Evolutionary conservation across 2,888 invertebrate species (phyloP).

Genomic region (Cryptops parisi): DNA sequence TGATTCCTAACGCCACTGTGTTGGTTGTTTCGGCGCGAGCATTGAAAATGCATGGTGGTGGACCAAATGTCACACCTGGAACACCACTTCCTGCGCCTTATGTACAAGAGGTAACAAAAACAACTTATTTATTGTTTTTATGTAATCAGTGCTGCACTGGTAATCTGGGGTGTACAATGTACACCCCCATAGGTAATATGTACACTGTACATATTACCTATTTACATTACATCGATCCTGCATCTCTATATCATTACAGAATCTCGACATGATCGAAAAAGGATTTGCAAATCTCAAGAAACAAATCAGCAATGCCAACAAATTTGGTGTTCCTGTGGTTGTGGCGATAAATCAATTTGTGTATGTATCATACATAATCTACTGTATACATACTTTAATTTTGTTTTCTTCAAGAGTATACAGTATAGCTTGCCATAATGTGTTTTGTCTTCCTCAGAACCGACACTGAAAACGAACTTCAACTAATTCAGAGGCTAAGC

Average conservation of each 20-base stretch:
- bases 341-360: slow-evolving; percentile 80
- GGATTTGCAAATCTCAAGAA: slow-evolving; percentile 82
- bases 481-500: slow-evolving; percentile 56
- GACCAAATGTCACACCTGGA: slow-evolving; percentile 73
- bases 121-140: background rate
- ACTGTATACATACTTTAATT: background rate
- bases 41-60: slow-evolving; percentile 98
- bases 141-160: no score
- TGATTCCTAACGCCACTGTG: slow-evolving; percentile 74
- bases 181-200: no score
- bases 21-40: slow-evolving; percentile 87
- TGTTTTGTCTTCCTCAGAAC: slow-evolving; percentile 40
- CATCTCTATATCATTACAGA: slow-evolving; percentile 45
- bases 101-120: slow-evolving; percentile 36
- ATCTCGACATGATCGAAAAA: slow-evolving; percentile 64
- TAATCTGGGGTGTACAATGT: no score
- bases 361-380: slow-evolving; percentile 39
- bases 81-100: slow-evolving; percentile 73
- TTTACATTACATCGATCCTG: no score
- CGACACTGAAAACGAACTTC: slow-evolving; percentile 70
- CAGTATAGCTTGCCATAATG: no score
- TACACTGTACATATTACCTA: no score
- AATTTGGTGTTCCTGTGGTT: slow-evolving; percentile 83
- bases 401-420: no score
- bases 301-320: slow-evolving; percentile 81